A percentile compares a stretch with the other conserved stretches of the same genome.
Conservation (phyloP, 2,888 invertebrate species). For the Cylloceria caligata region DNA sequence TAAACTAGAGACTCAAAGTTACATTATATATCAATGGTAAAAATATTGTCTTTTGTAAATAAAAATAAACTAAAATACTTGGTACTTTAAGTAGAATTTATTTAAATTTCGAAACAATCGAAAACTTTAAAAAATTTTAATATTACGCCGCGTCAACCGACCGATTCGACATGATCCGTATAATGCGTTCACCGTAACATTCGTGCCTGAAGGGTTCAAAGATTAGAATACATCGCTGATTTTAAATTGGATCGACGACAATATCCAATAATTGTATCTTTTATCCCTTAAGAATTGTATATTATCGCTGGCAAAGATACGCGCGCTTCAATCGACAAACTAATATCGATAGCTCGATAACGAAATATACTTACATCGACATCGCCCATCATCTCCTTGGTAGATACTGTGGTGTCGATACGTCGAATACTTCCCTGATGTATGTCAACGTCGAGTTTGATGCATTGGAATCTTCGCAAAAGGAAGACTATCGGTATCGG, state of each 20-base stretch:
- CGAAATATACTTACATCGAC: conserved; percentile 91
- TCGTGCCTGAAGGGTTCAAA: too few species aligned
- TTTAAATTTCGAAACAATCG: too few species aligned
- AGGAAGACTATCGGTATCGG: conserved; percentile 95
- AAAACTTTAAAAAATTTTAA: too few species aligned
- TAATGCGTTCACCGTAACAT: too few species aligned
- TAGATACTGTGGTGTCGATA: conserved; percentile 96
- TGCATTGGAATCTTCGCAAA: conserved; percentile 94
- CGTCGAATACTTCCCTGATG: conserved; percentile 96
- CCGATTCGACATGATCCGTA: too few species aligned
- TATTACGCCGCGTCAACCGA: too few species aligned
- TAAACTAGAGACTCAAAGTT: too few species aligned
- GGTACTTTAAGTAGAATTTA: too few species aligned
- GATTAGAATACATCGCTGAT: neutral
- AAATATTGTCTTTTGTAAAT: too few species aligned
- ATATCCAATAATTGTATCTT: conserved; percentile 3
- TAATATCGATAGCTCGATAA: conserved; percentile 13
- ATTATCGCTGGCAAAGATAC: conserved; percentile 17
- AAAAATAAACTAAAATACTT: too few species aligned
- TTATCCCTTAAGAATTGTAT: neutral
- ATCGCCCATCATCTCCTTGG: conserved; percentile 97
- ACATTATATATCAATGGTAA: too few species aligned
- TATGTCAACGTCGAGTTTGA: conserved; percentile 94
- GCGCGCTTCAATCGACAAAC: conserved; percentile 8
- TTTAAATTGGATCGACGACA: neutral